phyloP scores from a whole-genome alignment of 2,797 vertebrate species.

The Bradypodion ventrale region DNA sequence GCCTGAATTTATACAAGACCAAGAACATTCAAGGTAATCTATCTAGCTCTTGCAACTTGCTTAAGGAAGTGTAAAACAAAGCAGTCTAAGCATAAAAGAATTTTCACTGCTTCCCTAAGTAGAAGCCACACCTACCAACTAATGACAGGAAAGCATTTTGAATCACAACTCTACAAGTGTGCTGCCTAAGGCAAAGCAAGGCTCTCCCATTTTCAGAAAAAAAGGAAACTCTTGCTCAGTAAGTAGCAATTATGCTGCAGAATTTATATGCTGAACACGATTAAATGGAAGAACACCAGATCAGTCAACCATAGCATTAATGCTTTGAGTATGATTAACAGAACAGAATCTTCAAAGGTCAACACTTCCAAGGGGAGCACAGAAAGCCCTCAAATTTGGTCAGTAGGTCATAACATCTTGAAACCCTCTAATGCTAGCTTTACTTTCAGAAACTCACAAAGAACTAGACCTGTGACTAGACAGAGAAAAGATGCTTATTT shows the following conservation, averaged over 20 bases:
- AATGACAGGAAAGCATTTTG: constrained; percentile 76
- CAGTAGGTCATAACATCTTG: constrained; percentile 51
- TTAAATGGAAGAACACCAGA: constrained; percentile 80
- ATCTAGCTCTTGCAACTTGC: constrained; percentile 46
- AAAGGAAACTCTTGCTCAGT: constrained; percentile 78
- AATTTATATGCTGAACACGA: constrained; percentile 86
- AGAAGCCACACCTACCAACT: constrained; percentile 75
- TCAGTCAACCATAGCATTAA: constrained; percentile 84
- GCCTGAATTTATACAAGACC: constrained; percentile 3
- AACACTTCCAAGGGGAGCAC: constrained; percentile 73
- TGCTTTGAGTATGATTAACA: constrained; percentile 90
- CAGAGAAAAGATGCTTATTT: constrained; percentile 43
- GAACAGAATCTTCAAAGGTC: constrained; percentile 84
- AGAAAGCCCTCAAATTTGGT: constrained; percentile 69
- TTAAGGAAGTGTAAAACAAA: constrained; percentile 67
- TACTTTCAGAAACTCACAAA: constrained; percentile 43
- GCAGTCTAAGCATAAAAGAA: constrained; percentile 66
- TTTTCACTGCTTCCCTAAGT: constrained; percentile 79
- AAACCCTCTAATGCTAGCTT: constrained; percentile 45
- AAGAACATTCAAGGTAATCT: constrained; percentile 63
- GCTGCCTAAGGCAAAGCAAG: constrained; percentile 70
- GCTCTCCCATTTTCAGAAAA: constrained; percentile 79
- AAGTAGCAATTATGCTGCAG: constrained; percentile 82
- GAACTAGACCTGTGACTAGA: neutral
- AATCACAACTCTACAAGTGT: constrained; percentile 70